Percentiles rank a stretch among this genome's conserved stretches.
Evolutionary conservation across 2,888 invertebrate species (phyloP).

Genomic region (Muschampia plurimacula): DNA sequence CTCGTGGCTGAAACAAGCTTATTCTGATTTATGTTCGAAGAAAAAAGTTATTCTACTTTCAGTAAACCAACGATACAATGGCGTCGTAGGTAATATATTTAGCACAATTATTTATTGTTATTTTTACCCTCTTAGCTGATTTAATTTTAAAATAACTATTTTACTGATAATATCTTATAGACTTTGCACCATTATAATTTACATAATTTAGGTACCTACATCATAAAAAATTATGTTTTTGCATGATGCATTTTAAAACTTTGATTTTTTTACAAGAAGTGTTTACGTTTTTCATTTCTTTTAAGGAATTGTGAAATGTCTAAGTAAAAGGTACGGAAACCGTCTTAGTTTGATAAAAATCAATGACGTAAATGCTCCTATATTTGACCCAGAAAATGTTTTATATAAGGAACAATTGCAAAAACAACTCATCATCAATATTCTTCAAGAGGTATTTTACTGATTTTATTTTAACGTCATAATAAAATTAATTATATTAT

Average conservation of each 20-base stretch:
- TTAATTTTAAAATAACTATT: too few relatives aligned
- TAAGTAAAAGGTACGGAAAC: conserved; percentile 4
- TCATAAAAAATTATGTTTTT: too few relatives aligned
- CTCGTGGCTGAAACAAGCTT: conserved; percentile 1
- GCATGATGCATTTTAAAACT: not conserved
- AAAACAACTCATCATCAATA: conserved; percentile 2
- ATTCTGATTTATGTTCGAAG: conserved; percentile 11
- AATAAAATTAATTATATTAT: too few relatives aligned
- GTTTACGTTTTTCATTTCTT: not conserved
- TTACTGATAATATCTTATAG: too few relatives aligned
- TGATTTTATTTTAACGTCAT: too few relatives aligned
- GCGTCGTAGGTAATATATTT: conserved; percentile 12
- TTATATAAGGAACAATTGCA: conserved; percentile 14
- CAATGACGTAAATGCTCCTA: conserved; percentile 7
- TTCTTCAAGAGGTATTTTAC: conserved; percentile 4
- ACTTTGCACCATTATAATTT: too few relatives aligned
- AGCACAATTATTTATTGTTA: too few relatives aligned
- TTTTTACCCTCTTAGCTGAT: too few relatives aligned
- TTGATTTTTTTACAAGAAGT: not conserved
- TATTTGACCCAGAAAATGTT: conserved; percentile 12
- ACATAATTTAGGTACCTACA: too few relatives aligned
- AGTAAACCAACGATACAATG: conserved; percentile 13
- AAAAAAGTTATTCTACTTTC: conserved; percentile 20
- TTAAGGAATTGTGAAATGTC: not conserved
- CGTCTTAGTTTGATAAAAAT: not conserved